phyloP scores from a whole-genome alignment of 2,113 vertebrate species.

The Aegotheles bennettii region DNA sequence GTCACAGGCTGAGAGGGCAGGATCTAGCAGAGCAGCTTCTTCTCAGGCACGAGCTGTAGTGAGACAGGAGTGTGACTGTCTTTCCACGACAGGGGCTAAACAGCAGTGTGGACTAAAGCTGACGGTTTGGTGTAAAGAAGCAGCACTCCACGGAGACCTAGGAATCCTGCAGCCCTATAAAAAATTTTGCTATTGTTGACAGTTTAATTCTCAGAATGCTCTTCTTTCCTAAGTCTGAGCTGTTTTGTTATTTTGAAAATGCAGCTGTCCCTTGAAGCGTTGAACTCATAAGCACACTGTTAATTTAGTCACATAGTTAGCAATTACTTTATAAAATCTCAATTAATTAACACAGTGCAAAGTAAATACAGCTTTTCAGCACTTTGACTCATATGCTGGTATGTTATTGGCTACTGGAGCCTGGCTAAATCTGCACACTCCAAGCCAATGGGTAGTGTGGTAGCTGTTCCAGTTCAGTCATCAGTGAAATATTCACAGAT shows the following conservation, averaged over 20 bases:
- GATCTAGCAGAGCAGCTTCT: neutral
- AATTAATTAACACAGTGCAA: neutral
- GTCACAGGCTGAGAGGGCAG: neutral
- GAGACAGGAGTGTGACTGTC: fast-evolving
- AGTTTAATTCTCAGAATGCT: neutral
- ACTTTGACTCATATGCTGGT: neutral
- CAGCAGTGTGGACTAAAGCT: neutral
- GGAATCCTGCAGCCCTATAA: neutral
- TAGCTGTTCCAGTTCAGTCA: neutral
- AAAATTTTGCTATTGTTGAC: neutral
- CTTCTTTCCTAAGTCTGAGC: neutral
- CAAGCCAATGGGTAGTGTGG: neutral
- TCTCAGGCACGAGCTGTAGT: neutral
- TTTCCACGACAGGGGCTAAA: neutral
- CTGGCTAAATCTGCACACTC: neutral
- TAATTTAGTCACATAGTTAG: neutral
- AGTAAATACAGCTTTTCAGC: neutral
- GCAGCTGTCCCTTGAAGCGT: neutral
- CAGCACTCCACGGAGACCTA: neutral
- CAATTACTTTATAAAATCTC: neutral
- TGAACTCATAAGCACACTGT: neutral
- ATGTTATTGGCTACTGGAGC: neutral
- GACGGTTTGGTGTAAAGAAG: neutral
- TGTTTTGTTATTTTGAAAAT: neutral
- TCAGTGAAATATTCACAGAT: neutral